A percentile compares a stretch with the other conserved stretches of the same genome.
Conservation (phyloP, 1,140 invertebrate species). For the Portunus trituberculatus region DNA sequence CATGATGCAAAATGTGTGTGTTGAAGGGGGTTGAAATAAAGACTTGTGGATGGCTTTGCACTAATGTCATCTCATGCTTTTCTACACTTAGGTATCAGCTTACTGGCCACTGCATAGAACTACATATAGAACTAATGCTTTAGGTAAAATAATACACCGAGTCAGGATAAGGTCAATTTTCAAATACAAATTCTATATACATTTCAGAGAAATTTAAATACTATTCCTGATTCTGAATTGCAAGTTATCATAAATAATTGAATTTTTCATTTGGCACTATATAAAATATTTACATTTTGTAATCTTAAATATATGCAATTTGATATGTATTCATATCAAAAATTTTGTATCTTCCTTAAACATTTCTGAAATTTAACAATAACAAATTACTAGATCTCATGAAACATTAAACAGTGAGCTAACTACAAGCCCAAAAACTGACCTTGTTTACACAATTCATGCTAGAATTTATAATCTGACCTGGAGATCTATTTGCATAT, state of each 20-base stretch:
- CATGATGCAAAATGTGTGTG: too few species aligned
- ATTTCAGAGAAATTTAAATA: slow-evolving; percentile 43
- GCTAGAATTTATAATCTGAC: slow-evolving; percentile 55
- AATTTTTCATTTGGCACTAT: slow-evolving; percentile 68
- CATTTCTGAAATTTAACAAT: slow-evolving; percentile 21
- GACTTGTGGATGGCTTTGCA: too few species aligned
- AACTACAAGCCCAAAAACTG: slow-evolving; percentile 72
- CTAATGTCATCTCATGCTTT: too few species aligned
- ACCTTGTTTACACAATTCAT: slow-evolving; percentile 33
- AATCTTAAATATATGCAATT: background rate
- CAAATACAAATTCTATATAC: slow-evolving; percentile 71
- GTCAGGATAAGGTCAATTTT: slow-evolving; percentile 61
- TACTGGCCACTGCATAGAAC: too few species aligned
- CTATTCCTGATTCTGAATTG: slow-evolving; percentile 21
- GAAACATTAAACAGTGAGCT: slow-evolving; percentile 29
- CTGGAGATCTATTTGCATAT: slow-evolving; percentile 31
- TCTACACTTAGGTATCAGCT: too few species aligned
- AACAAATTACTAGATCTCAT: slow-evolving; percentile 28
- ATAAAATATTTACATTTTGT: slow-evolving; percentile 66
- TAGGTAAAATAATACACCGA: background rate
- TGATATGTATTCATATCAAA: background rate
- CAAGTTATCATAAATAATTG: slow-evolving; percentile 39
- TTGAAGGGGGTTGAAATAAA: too few species aligned
- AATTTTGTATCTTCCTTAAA: background rate
- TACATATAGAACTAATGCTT: too few species aligned